Evolutionary conservation across 1,140 invertebrate species (phyloP), one percentile per base, ranked within the genome.

Genomic region (Drosophila pseudoananassae): DNA sequence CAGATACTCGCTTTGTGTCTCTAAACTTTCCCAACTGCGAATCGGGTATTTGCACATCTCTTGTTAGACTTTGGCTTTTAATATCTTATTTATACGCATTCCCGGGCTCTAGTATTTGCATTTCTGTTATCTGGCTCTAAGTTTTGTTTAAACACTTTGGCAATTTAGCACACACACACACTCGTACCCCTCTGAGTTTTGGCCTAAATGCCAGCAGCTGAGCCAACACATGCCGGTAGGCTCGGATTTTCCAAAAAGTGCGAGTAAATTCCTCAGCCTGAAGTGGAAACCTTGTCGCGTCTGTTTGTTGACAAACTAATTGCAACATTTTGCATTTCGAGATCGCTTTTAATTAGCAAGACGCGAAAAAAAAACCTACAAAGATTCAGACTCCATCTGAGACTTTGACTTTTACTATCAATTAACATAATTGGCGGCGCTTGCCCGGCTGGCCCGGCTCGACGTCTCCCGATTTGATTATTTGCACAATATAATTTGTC

Each of bases 341-440:
- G 57, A 66, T 68, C 61, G 78, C 65, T 52, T 50, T 87, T 87
- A 87, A 85, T 85, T 85, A 87, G 82, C 69, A 43, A 56, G 49
- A 63, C 49, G 49, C 52, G 25, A 36, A 36, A 36, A 33, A 9
- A 4, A 31, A 10, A 9, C 31, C 8, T 31, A 31, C 7, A 31
- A 31, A 60, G 58, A 53, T 52, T 27, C 47, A 27, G 38, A 60
- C 17, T 31, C 31, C 23, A 59, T 49, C 36, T 33, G 53, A 58
- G 40, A 60, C 68, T 75, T 43, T 69, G 81, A 81, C 84, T 87
- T 85, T 85, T 81, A 82, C 74, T 76, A 82, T 71, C 74, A 88
- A 87, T 87, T 87, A 87, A 88, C 83, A 87, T 87, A 88, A 87
- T 87, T 87, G 83, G 75, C 65, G 54, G 75, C 75, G 55, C 57